Percentiles rank a stretch among this genome's conserved stretches.
Evolutionary conservation across 2,113 vertebrate genomes (phyloP).

Genomic region (Caracal caracal): DNA sequence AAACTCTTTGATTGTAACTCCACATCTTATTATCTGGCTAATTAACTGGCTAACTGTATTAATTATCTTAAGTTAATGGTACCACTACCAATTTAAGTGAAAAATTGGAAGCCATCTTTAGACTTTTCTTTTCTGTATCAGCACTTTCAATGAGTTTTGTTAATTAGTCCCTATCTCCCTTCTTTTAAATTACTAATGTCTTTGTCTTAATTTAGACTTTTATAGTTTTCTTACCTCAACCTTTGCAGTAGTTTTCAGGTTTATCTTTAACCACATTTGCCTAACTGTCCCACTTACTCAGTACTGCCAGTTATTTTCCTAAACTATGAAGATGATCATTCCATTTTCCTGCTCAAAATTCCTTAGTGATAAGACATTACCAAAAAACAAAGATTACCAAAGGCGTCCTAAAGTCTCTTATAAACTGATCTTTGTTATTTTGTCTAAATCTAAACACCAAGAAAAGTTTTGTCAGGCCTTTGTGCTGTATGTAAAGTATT

Average conservation of each 20-base stretch:
- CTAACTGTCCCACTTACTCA: not conserved
- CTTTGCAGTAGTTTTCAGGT: not conserved
- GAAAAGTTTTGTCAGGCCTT: not conserved
- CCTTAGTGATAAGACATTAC: not conserved
- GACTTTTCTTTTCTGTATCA: not conserved
- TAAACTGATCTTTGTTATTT: not conserved
- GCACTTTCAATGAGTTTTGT: not conserved
- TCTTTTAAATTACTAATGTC: not conserved
- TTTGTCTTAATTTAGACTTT: not conserved
- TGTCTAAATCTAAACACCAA: not conserved
- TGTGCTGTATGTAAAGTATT: not conserved
- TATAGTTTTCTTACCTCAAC: not conserved
- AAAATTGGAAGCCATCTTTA: not conserved
- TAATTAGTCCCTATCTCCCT: not conserved
- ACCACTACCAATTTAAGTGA: not conserved
- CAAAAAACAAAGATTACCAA: not conserved
- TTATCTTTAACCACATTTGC: not conserved
- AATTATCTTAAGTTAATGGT: not conserved
- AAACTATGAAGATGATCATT: not conserved
- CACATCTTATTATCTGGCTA: not conserved
- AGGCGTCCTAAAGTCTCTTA: not conserved
- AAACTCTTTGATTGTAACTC: not conserved
- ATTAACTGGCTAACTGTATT: not conserved
- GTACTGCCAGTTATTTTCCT: not conserved
- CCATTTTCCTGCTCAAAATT: not conserved